Evolutionary conservation across 2,888 invertebrate species (phyloP), one percentile per base, ranked within the genome.

Genomic region (Agriopis aurantiaria): DNA sequence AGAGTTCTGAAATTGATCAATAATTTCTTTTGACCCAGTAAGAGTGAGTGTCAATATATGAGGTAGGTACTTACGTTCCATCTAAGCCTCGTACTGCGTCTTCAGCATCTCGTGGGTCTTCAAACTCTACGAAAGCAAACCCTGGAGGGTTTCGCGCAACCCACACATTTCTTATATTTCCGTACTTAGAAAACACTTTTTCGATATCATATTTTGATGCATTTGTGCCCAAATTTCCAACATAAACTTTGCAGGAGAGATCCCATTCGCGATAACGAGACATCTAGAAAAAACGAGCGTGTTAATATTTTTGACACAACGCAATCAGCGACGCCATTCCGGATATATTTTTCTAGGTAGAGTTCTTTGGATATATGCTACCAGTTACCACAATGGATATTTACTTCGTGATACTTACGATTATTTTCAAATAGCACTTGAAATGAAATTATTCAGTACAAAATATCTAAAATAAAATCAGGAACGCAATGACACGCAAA

Each of bases 141-240:
- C 98, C 98, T 8, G 98, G 98, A 52, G 98, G 98, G 86, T 98
- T 98, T 82, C 98, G 95, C 0, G 98, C 98, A 63, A 99, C 98
- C 98, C 98, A 98, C 59, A 98, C 98, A 90, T 98, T 98, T 80
- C 97, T 95, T 75, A 98, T 95, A 53, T 97, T 97, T 9, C 98
- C 98, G 89, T 97, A 98, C 90, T 98, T 97, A 69, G 96, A 95
- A 89, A 98, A 98, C 10, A 97, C 96, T 82, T 97, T 97, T 89
- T 98, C 98, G 70, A 98, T 96, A 90, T 98, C 98, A 86, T 97
- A 97, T 90, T 98, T 98, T 12, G 98, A 97, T 8, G 98, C 98
- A 84, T 98, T 98, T 79, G 97, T 97, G 8, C 98, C 98, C 75
- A 98, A 95, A 86, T 98, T 98, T 23, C 98, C 98, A 41, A 99